A percentile compares a stretch with the other conserved stretches of the same genome.
Conservation (phyloP, 1,140 invertebrate genomes). For the Drosophila bocki region DNA sequence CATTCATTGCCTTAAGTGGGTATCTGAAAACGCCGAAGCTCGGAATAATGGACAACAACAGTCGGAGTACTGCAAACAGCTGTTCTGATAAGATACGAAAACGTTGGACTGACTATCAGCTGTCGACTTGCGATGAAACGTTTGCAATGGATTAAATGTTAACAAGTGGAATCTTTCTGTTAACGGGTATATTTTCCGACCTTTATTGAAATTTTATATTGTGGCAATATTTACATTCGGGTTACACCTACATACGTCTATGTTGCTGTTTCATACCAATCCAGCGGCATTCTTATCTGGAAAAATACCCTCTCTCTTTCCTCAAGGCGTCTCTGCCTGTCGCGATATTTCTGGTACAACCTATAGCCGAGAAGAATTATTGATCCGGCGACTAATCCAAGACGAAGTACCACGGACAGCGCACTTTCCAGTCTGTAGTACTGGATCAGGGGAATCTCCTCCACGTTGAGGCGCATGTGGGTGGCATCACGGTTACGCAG, state of each 20-base stretch:
- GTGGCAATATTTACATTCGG: too few species aligned
- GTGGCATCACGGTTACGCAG: constrained; percentile 62
- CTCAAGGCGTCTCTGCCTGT: not conserved
- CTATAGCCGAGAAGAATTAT: constrained; percentile 4
- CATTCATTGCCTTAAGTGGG: not conserved
- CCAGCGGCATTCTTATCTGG: not conserved
- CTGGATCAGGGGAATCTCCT: constrained; percentile 23
- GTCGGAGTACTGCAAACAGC: not conserved
- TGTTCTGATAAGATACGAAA: not conserved
- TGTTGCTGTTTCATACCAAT: not conserved
- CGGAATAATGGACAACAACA: not conserved
- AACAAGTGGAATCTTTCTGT: not conserved
- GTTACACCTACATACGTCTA: not conserved
- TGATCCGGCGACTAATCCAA: constrained; percentile 12
- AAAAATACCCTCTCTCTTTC: not conserved
- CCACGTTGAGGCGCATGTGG: constrained; percentile 81
- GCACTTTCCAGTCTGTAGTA: constrained; percentile 39
- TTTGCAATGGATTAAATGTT: not conserved
- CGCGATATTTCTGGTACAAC: not conserved
- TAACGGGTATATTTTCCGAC: not conserved
- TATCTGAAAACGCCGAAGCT: not conserved
- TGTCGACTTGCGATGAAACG: not conserved
- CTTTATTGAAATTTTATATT: too few species aligned
- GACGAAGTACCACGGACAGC: constrained; percentile 1
- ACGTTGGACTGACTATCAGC: not conserved